Percentiles rank a stretch among this genome's conserved stretches.
These are phyloP conservation scores for Drosophila lini DNA, from an alignment of 1,140 invertebrate genomes.

Conservation along the genomic window DNA sequence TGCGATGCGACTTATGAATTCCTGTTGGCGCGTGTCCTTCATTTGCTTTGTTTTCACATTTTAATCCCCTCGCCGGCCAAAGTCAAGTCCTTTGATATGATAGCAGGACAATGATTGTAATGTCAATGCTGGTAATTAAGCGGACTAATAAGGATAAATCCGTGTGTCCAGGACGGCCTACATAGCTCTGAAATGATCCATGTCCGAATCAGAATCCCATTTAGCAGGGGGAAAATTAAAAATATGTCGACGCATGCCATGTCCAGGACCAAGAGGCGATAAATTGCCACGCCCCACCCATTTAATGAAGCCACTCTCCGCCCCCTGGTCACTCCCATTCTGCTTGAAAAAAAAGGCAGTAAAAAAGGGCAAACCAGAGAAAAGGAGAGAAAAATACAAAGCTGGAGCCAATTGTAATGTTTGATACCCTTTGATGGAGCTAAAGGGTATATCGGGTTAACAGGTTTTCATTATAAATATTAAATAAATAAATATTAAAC, in stretches of 20 bases:
- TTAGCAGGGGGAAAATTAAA: slow-evolving; percentile 25
- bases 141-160: slow-evolving; percentile 2
- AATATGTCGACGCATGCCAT: slow-evolving; percentile 54
- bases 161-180: not conserved
- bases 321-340: not conserved
- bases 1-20: slow-evolving; percentile 43
- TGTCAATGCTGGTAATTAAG: slow-evolving; percentile 33
- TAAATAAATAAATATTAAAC: not conserved
- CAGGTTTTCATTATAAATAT: not conserved
- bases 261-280: slow-evolving; percentile 44
- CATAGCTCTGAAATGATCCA: slow-evolving; percentile 9
- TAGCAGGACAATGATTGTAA: slow-evolving; percentile 25
- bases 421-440: not conserved
- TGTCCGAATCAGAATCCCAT: slow-evolving; percentile 18
- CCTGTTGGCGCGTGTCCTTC: slow-evolving; percentile 62
- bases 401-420: not conserved
- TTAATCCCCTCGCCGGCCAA: slow-evolving; percentile 55
- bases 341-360: not conserved
- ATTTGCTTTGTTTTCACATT: slow-evolving; percentile 48
- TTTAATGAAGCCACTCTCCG: slow-evolving; percentile 2
- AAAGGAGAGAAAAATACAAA: not conserved
- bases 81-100: slow-evolving; percentile 75
- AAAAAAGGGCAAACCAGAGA: not conserved
- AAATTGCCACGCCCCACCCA: slow-evolving; percentile 27
- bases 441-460: not conserved